A percentile compares a stretch with the other conserved stretches of the same genome.
Conservation (phyloP, 2,113 vertebrate species). For the Phalacrocorax pelagicus region DNA sequence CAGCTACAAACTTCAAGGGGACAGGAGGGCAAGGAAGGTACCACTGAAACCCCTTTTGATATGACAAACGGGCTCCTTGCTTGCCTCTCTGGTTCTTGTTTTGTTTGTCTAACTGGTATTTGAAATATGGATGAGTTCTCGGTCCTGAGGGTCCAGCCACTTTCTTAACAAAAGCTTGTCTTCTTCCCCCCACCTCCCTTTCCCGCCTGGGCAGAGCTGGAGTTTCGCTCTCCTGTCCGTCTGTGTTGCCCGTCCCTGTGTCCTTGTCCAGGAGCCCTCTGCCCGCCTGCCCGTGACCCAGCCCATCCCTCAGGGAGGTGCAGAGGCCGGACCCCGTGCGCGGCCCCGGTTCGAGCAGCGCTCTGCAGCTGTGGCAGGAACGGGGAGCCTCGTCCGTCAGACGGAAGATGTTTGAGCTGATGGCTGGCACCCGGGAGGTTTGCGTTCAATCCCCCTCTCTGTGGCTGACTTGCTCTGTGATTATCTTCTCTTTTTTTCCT, state of each 20-base stretch:
- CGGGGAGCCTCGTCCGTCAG: fast-evolving
- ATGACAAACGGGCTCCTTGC: conserved; percentile 70
- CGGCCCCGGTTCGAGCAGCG: fast-evolving
- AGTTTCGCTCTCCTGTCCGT: not conserved
- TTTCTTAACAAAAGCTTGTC: not conserved
- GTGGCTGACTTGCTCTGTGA: not conserved
- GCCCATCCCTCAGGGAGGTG: not conserved
- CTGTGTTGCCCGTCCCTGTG: fast-evolving
- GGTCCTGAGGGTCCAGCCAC: conserved; percentile 50
- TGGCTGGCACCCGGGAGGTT: not conserved
- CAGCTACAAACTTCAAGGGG: conserved; percentile 69
- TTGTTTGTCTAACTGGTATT: conserved; percentile 72
- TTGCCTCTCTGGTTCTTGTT: conserved; percentile 71
- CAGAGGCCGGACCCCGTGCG: not conserved
- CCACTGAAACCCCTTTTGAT: conserved; percentile 74
- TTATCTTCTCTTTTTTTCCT: not conserved
- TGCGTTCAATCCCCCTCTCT: not conserved
- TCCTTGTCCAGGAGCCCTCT: not conserved
- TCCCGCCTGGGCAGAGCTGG: not conserved
- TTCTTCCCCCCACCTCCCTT: not conserved
- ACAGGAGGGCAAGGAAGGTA: conserved; percentile 66
- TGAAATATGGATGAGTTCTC: conserved; percentile 71
- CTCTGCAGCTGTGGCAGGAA: not conserved
- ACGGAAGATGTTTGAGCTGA: fast-evolving
- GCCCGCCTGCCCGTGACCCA: not conserved